Conservation (phyloP, 1,140 invertebrate species). For the Dermatophagoides farinae region DNA sequence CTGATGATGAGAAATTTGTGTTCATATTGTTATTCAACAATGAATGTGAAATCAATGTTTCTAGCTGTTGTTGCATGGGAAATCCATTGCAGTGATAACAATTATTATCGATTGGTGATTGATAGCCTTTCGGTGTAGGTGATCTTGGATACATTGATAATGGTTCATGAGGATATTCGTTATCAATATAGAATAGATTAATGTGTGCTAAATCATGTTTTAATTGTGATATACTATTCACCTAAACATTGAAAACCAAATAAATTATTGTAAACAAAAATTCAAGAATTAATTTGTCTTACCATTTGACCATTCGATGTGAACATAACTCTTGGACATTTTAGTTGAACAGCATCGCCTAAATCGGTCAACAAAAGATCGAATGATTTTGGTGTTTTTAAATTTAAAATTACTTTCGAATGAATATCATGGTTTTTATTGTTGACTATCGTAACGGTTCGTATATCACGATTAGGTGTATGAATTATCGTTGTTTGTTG, state of each 20-base stretch:
- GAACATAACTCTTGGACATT: constrained; percentile 65
- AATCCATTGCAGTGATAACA: too few species aligned
- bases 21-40: too few species aligned
- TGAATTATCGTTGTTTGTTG: background rate
- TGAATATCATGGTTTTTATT: constrained; percentile 55
- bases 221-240: constrained; percentile 72
- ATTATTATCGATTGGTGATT: too few species aligned
- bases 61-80: too few species aligned
- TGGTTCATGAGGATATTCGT: constrained; percentile 11
- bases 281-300: constrained; percentile 20
- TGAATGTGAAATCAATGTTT: too few species aligned
- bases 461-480: constrained; percentile 29
- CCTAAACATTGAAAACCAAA: constrained; percentile 28
- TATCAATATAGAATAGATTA: constrained; percentile 64
- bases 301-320: constrained; percentile 74
- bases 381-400: constrained; percentile 73
- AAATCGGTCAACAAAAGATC: constrained; percentile 83
- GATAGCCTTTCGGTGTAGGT: constrained; percentile 22
- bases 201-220: constrained; percentile 73
- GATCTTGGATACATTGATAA: background rate
- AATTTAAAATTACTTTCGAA: constrained; percentile 71
- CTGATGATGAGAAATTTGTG: too few species aligned
- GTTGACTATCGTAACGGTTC: constrained; percentile 74
- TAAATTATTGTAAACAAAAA: background rate
- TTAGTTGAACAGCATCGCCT: constrained; percentile 71